phyloP scores from a whole-genome alignment of 2,113 vertebrate genomes.

The Dipodomys ordii region DNA sequence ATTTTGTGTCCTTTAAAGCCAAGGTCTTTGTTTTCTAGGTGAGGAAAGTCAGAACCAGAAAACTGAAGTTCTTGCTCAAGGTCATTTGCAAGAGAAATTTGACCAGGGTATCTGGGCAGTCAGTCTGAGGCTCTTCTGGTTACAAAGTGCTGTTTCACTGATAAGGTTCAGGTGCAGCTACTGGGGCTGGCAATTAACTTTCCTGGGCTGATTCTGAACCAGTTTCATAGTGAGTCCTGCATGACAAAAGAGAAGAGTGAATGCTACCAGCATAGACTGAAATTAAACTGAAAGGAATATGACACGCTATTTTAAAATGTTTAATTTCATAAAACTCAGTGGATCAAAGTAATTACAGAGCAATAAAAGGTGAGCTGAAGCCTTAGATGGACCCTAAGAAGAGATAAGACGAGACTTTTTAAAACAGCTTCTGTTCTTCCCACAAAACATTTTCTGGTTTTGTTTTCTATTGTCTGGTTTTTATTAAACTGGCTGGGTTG shows the following conservation, averaged over 20 bases:
- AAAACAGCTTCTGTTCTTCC: constrained; percentile 21
- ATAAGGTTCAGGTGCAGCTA: constrained; percentile 30
- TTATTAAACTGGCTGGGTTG: constrained; percentile 65
- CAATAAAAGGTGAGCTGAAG: constrained; percentile 63
- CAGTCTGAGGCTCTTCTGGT: not conserved
- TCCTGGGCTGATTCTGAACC: not conserved
- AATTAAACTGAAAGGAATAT: constrained; percentile 60
- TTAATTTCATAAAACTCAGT: constrained; percentile 62
- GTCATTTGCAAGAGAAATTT: constrained; percentile 29
- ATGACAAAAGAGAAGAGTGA: constrained; percentile 41
- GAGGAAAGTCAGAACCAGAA: constrained; percentile 28
- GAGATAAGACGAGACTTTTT: constrained; percentile 60
- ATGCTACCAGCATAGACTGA: not conserved
- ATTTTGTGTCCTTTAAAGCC: not conserved
- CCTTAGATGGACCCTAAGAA: constrained; percentile 14
- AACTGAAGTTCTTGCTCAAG: not conserved
- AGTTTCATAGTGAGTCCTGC: constrained; percentile 6
- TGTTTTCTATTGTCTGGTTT: constrained; percentile 65
- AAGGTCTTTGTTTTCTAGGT: constrained; percentile 27
- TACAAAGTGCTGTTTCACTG: not conserved
- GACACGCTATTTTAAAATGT: constrained; percentile 62
- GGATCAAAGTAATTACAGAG: constrained; percentile 76
- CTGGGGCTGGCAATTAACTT: constrained; percentile 45
- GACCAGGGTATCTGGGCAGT: not conserved
- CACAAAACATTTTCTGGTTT: constrained; percentile 58